These are phyloP conservation scores for Sesia apiformis DNA, from an alignment of 2,888 invertebrate genomes.

Conservation along the genomic window DNA sequence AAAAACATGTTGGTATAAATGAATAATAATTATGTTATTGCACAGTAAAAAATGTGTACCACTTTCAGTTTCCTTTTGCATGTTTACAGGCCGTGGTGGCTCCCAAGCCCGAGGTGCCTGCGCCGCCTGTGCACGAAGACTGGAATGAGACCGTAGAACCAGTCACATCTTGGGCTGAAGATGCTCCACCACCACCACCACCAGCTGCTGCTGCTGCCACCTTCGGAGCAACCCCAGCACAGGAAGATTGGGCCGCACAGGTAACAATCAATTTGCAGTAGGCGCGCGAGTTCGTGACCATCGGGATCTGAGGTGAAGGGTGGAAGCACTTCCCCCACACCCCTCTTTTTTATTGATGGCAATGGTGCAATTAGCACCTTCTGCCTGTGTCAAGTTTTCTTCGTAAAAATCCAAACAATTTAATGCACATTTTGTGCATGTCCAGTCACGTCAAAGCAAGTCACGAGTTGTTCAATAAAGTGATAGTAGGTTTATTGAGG, in stretches of 20 bases:
- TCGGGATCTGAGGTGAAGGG: too few relatives aligned
- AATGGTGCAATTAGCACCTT: too few relatives aligned
- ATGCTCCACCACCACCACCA: slow-evolving; percentile 38
- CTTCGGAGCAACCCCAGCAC: slow-evolving; percentile 57
- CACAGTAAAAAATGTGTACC: neutral
- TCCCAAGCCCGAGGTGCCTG: slow-evolving; percentile 50
- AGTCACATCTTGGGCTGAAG: slow-evolving; percentile 61
- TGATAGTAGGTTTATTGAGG: too few relatives aligned
- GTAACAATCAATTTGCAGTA: slow-evolving; percentile 18
- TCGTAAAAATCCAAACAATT: neutral
- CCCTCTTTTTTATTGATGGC: too few relatives aligned
- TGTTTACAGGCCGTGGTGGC: slow-evolving; percentile 46
- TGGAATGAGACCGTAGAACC: slow-evolving; percentile 59
- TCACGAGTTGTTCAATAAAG: too few relatives aligned
- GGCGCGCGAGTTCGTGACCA: too few relatives aligned
- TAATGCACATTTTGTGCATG: too few relatives aligned
- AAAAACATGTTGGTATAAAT: too few relatives aligned
- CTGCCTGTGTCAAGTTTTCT: too few relatives aligned
- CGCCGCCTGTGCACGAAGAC: slow-evolving; percentile 53
- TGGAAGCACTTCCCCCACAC: too few relatives aligned
- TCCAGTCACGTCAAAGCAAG: too few relatives aligned
- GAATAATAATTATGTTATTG: too few relatives aligned
- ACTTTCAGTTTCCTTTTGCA: neutral
- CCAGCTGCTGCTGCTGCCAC: slow-evolving; percentile 26
- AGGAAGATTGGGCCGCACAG: slow-evolving; percentile 76